These are phyloP conservation scores for Caradrina kadenii DNA, from an alignment of 2,888 invertebrate genomes.

Conservation along the genomic window DNA sequence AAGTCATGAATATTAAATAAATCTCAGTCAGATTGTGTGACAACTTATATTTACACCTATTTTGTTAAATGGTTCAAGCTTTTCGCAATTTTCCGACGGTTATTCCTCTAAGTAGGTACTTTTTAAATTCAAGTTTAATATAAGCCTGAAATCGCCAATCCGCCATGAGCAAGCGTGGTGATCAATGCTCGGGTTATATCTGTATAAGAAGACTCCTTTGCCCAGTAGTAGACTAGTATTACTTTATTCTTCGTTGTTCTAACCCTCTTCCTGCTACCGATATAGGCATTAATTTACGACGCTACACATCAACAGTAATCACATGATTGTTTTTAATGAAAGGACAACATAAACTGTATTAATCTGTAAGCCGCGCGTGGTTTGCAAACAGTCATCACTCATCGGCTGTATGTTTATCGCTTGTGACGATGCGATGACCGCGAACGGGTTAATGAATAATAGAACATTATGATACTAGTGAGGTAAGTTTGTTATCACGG, in stretches of 20 bases:
- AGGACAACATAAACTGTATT: conserved; percentile 23
- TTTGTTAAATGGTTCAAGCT: background rate
- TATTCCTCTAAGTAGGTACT: no score
- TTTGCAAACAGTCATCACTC: conserved; percentile 48
- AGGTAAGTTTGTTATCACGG: no score
- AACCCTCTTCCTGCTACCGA: background rate
- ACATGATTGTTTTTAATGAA: conserved; percentile 40
- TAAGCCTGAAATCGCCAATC: no score
- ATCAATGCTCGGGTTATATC: no score
- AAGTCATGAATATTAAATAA: no score
- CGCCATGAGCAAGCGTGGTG: no score
- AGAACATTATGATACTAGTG: background rate
- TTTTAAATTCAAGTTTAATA: no score
- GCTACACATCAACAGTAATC: conserved; percentile 10
- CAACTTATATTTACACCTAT: no score
- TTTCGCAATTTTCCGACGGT: background rate
- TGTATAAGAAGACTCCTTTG: no score
- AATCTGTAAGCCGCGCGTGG: conserved; percentile 24
- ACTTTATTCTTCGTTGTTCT: background rate
- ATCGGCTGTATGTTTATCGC: conserved; percentile 25
- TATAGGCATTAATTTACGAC: conserved; percentile 21
- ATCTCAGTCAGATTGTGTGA: no score
- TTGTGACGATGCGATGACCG: conserved; percentile 8
- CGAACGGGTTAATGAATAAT: conserved; percentile 12
- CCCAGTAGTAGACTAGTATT: no score